Conservation (phyloP, 37 sponge, comb jelly and placozoan species). For the Halichondria panicea region DNA sequence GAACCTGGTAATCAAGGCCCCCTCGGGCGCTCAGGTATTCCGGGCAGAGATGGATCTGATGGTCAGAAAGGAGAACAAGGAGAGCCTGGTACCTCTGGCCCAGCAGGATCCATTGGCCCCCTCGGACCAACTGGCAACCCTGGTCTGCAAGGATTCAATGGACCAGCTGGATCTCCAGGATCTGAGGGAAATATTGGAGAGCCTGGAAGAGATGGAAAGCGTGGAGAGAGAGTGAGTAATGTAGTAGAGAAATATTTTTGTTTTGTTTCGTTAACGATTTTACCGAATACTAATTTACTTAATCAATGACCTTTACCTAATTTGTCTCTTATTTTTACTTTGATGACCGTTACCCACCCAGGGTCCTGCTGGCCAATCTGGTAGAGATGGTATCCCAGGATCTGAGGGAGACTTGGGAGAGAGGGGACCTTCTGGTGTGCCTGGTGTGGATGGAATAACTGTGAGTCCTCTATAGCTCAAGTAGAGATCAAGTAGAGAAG, state of each 20-base stretch:
- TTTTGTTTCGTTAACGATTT: background rate
- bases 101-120: slow-evolving; percentile 33
- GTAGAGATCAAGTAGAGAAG: no score
- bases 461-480: no score
- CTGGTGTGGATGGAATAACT: slow-evolving; percentile 36
- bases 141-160: slow-evolving; percentile 41
- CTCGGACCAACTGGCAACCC: slow-evolving; percentile 36
- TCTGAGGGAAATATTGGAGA: slow-evolving; percentile 30
- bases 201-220: slow-evolving; percentile 33
- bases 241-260: background rate
- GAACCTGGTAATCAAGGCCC: slow-evolving; percentile 2
- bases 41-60: slow-evolving; percentile 58
- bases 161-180: slow-evolving; percentile 27
- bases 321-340: background rate
- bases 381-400: slow-evolving; percentile 37
- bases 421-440: slow-evolving; percentile 35
- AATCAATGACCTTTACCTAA: background rate
- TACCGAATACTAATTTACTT: background rate
- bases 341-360: background rate
- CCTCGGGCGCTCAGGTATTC: slow-evolving; percentile 26
- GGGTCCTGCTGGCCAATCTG: slow-evolving; percentile 23
- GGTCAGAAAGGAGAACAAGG: slow-evolving; percentile 53
- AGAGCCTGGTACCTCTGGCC: slow-evolving; percentile 26
- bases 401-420: slow-evolving; percentile 44
- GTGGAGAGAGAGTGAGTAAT: slow-evolving; percentile 39